Percentiles rank a stretch among this genome's conserved stretches.
phyloP scores from a whole-genome alignment of 2,113 vertebrate species.

The Apaloderma vittatum region DNA sequence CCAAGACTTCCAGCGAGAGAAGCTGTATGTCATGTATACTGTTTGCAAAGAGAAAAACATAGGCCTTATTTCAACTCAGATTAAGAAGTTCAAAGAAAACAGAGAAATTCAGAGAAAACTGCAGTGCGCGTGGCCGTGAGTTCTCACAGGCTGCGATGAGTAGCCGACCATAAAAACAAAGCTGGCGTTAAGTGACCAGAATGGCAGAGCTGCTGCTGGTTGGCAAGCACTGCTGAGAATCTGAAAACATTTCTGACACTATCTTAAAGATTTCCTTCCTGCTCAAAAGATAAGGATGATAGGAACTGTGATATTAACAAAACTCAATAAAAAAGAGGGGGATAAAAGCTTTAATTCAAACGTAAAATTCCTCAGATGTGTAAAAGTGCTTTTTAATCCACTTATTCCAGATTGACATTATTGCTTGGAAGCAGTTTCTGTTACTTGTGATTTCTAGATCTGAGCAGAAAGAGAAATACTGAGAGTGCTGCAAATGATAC shows the following conservation, averaged over 20 bases:
- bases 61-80: not conserved
- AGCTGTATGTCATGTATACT: not conserved
- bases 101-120: not conserved
- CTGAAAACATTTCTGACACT: not conserved
- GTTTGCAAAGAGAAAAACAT: not conserved
- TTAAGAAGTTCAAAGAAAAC: not conserved
- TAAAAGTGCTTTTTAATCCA: not conserved
- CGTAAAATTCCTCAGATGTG: not conserved
- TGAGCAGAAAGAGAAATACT: constrained; percentile 8
- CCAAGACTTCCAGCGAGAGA: not conserved
- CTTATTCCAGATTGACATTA: not conserved
- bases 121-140: not conserved
- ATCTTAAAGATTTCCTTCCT: not conserved
- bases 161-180: not conserved
- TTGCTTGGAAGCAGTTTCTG: not conserved
- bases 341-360: not conserved
- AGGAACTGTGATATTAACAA: not conserved
- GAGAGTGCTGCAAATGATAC: not conserved
- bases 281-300: not conserved
- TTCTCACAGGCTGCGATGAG: not conserved
- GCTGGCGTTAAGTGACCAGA: not conserved
- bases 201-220: not conserved
- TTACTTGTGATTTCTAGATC: not conserved
- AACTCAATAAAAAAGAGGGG: not conserved
- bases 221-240: not conserved